Percentiles rank a stretch among this genome's conserved stretches.
Conservation (phyloP, 2,797 vertebrate genomes). For the Anguilla pacifica region DNA sequence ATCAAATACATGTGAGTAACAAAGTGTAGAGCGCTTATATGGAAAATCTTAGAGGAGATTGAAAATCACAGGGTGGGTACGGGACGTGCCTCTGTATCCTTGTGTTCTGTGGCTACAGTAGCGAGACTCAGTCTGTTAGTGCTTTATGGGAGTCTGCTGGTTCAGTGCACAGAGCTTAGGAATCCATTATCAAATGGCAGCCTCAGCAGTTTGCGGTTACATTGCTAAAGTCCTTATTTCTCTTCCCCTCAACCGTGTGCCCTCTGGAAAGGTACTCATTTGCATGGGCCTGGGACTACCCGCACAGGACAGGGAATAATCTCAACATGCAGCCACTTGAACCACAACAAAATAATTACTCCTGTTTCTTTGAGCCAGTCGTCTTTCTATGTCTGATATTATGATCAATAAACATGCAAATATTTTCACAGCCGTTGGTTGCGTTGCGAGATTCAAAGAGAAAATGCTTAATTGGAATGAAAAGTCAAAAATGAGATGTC, state of each 20-base stretch:
- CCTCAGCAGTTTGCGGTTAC: background rate
- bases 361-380: too few relatives aligned
- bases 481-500: too few relatives aligned
- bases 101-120: background rate
- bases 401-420: too few relatives aligned
- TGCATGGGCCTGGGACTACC: background rate
- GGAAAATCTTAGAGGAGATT: background rate
- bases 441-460: too few relatives aligned
- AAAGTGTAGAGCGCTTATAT: background rate
- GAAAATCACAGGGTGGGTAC: background rate
- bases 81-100: background rate
- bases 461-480: too few relatives aligned
- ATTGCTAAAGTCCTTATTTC: constrained; percentile 12
- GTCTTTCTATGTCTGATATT: too few relatives aligned
- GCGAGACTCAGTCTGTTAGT: background rate
- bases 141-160: background rate
- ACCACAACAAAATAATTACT: too few relatives aligned
- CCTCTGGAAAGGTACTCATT: constrained; percentile 3
- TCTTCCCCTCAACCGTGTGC: background rate
- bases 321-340: background rate
- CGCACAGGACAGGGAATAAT: background rate
- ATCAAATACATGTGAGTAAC: background rate
- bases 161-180: constrained; percentile 12
- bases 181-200: background rate
- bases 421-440: too few relatives aligned